Base-by-base conservation (phyloP, 2,888 invertebrate species). In the Girardia tigrina region DNA sequence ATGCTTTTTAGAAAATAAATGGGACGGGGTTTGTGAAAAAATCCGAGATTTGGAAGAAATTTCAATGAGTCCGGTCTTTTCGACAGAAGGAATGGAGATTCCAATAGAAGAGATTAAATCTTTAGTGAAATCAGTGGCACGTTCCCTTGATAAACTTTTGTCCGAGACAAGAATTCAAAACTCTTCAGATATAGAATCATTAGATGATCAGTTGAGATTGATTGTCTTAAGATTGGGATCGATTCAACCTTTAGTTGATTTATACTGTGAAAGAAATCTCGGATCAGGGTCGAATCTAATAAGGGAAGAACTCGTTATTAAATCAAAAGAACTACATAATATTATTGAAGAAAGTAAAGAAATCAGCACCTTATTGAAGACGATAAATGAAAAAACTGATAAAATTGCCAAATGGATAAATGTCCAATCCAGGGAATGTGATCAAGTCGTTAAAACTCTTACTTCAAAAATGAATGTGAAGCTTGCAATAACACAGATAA, bases 1-100 rank as follows among this genome's bases (percentile, higher is more conserved):
- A 56, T 56, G 56, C 56, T 56, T 23, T 8, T 56, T 56, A n/a
- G 56, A 56, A 56, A 56, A 56, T 56, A 56, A 56, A 56, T 56
- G 56, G 56, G 56, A 56, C 4, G 56, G 56, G 23, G 23, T 56
- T 2, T 56, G 8, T 56, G 56, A 56, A 20, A 56, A 16, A n/a
- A 56, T 56, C n/a, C 4, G 56, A 56, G 56, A 56, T 56, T 56
- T 56, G n/a, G 56, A 56, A n/a, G 56, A 56, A 56, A 8, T 56
- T 20, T 56, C 56, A 12, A 56, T 56, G 56, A 56, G 56, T 56
- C 56, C 56, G 23, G 56, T 56, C 4, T 56, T 56, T n/a, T 8
- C 56, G 23, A 20, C 56, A 8, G 56, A 56, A 56, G n/a, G 20
- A 20, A 20, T 56, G n/a, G 56, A 8, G n/a, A 56, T 56, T 56